These are phyloP conservation scores for Tachina grossa DNA, from an alignment of 2,888 invertebrate genomes.

Conservation along the genomic window DNA sequence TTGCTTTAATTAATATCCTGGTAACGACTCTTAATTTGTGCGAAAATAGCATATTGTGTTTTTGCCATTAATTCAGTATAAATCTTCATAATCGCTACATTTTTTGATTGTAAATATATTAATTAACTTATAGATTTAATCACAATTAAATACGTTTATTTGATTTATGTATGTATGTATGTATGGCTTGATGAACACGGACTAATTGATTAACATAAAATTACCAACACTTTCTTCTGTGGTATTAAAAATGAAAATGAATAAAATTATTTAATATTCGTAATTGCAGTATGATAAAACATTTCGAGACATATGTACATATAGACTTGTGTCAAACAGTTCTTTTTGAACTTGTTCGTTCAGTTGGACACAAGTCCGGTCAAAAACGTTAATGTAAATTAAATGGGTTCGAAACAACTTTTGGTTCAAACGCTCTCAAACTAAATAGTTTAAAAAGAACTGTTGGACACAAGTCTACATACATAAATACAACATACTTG, in stretches of 20 bases:
- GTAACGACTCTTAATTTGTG: constrained; percentile 1
- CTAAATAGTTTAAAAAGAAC: no score
- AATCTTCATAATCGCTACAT: constrained; percentile 29
- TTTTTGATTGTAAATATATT: constrained; percentile 38
- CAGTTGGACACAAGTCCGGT: no score
- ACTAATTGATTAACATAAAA: neutral
- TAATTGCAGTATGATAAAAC: no score
- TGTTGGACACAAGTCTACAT: no score
- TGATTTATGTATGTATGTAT: neutral
- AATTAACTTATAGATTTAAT: constrained; percentile 51
- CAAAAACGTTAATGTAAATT: no score
- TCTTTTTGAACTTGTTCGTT: no score
- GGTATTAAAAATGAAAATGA: neutral
- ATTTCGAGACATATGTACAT: no score
- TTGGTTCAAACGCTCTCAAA: no score
- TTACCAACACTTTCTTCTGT: neutral
- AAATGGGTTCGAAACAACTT: no score
- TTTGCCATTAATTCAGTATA: constrained; percentile 36
- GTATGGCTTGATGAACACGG: neutral
- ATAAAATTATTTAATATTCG: neutral
- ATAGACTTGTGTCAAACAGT: no score
- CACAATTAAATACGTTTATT: constrained; percentile 8
- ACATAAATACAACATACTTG: no score
- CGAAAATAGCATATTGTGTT: constrained; percentile 26
- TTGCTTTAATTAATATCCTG: neutral